Percentiles rank a stretch among this genome's conserved stretches.
These are phyloP conservation scores for Sarcophaga subvicina DNA, from an alignment of 2,888 invertebrate species.

Conservation along the genomic window DNA sequence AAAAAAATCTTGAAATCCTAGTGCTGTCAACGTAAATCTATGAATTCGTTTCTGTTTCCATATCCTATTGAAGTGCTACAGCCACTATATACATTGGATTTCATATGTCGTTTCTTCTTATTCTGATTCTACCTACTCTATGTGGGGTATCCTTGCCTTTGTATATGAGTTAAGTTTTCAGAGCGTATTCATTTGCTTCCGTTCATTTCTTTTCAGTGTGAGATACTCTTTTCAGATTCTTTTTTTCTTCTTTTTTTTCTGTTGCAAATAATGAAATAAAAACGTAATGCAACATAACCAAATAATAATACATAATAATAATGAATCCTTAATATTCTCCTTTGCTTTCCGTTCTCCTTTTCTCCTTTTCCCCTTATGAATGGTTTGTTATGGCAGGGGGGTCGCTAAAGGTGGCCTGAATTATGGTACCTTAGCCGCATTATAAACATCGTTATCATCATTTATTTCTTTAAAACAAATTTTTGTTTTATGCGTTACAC, in stretches of 20 bases:
- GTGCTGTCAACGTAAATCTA: constrained; percentile 32
- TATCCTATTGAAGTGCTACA: constrained; percentile 36
- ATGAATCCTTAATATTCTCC: constrained; percentile 60
- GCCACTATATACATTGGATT: constrained; percentile 28
- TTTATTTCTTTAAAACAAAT: constrained; percentile 41
- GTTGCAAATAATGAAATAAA: constrained; percentile 60
- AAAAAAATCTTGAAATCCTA: constrained; percentile 7
- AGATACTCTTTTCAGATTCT: not conserved
- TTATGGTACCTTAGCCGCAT: constrained; percentile 52
- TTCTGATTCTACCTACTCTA: too few relatives aligned
- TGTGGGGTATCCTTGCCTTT: not conserved
- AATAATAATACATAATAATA: constrained; percentile 44
- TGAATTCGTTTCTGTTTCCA: constrained; percentile 19
- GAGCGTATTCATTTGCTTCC: constrained; percentile 64
- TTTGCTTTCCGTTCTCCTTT: too few relatives aligned
- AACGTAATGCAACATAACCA: constrained; percentile 65
- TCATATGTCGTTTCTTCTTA: not conserved
- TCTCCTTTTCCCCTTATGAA: too few relatives aligned
- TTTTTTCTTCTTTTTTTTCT: not conserved
- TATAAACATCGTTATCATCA: constrained; percentile 22
- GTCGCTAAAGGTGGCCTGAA: not conserved
- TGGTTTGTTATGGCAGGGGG: not conserved
- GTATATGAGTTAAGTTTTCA: constrained; percentile 48
- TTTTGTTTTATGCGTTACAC: constrained; percentile 20
- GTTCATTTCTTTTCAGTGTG: constrained; percentile 1